These are phyloP conservation scores for Terebella lapidaria DNA, from an alignment of 2,888 invertebrate genomes.

Conservation along the genomic window DNA sequence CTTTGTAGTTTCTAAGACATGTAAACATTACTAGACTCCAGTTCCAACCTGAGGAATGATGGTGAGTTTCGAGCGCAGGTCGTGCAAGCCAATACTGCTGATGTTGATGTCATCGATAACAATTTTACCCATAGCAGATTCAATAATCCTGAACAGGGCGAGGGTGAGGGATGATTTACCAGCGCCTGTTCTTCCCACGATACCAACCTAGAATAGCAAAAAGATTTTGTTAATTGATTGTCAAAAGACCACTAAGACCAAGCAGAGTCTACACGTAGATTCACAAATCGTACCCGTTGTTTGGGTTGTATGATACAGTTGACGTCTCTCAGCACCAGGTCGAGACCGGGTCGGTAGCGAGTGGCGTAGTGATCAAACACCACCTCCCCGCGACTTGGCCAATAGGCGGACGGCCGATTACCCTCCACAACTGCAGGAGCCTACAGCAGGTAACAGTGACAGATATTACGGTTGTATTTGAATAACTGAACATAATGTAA, in stretches of 20 bases:
- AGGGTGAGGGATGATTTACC: constrained; percentile 21
- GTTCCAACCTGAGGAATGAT: constrained; percentile 19
- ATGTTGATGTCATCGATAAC: constrained; percentile 14
- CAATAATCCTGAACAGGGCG: constrained; percentile 22
- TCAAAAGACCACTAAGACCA: not conserved
- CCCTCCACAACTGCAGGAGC: constrained; percentile 14
- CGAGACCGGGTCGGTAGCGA: constrained; percentile 23
- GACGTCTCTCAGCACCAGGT: constrained; percentile 25
- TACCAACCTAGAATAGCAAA: constrained; percentile 13
- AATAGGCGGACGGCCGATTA: constrained; percentile 13
- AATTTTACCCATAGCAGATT: constrained; percentile 15
- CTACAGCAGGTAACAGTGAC: constrained; percentile 2
- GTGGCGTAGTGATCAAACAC: constrained; percentile 22
- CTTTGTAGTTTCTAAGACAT: too few species aligned
- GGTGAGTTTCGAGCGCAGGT: constrained; percentile 19
- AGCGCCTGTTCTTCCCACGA: constrained; percentile 23
- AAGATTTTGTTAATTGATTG: not conserved
- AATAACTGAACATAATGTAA: not conserved
- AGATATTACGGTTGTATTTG: not conserved
- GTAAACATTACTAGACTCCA: not conserved
- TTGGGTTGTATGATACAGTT: constrained; percentile 18
- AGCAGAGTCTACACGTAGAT: not conserved
- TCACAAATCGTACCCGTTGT: constrained; percentile 19
- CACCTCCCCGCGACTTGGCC: constrained; percentile 25
- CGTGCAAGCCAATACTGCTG: constrained; percentile 15